These are phyloP conservation scores for Lytechinus pictus DNA, from an alignment of 35 echinoderm and acorn worm genomes.

Conservation along the genomic window DNA sequence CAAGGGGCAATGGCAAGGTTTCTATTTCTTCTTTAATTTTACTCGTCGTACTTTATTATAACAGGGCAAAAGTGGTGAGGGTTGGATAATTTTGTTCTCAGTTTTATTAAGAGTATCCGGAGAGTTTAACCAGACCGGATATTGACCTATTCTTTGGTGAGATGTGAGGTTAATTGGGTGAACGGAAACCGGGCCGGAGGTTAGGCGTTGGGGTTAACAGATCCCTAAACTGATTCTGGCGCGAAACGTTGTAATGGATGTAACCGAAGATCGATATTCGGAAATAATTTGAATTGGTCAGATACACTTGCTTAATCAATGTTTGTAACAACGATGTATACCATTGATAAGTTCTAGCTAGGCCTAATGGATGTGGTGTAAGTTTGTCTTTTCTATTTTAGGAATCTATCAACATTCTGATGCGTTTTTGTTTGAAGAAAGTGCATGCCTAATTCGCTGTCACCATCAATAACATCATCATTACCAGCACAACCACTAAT, in stretches of 20 bases:
- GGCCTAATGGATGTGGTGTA: not conserved
- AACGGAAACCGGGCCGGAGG: conserved; percentile 15
- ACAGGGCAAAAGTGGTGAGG: not conserved
- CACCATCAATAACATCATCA: too few species aligned
- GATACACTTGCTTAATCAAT: not conserved
- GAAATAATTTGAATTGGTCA: not conserved
- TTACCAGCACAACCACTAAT: too few species aligned
- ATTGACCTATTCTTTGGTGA: conserved; percentile 31
- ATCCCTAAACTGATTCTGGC: not conserved
- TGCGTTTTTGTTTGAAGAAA: not conserved
- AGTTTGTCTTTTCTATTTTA: not conserved
- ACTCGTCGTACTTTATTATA: not conserved
- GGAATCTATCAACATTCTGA: not conserved
- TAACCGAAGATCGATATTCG: not conserved
- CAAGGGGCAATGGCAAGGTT: too few species aligned
- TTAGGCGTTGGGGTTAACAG: not conserved
- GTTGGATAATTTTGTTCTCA: conserved; percentile 22
- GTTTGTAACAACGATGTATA: not conserved
- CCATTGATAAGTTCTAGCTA: not conserved
- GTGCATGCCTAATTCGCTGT: not conserved
- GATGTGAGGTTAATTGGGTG: conserved; percentile 12
- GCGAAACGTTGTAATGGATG: not conserved
- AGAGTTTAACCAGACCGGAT: conserved; percentile 25
- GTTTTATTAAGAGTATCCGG: conserved; percentile 34
- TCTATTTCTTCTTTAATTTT: not conserved